Evolutionary conservation across 1,140 invertebrate species (phyloP).

Genomic region (Drosophila kurseongensis): DNA sequence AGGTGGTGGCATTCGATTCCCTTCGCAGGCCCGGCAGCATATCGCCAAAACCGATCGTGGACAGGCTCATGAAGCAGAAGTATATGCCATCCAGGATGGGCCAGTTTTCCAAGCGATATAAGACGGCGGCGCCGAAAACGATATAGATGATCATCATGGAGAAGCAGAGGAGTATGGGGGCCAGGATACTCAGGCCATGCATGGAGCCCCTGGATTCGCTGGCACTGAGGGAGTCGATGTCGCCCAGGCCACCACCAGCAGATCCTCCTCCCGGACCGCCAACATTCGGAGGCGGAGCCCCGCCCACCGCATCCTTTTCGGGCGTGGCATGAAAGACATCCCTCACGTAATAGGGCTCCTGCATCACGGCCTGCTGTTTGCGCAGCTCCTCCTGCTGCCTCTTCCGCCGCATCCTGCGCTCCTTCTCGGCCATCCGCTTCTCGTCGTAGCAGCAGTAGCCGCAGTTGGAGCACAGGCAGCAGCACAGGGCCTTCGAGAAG

Average conservation of each 20-base stretch:
- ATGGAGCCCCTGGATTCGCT: constrained; percentile 90
- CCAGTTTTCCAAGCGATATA: constrained; percentile 95
- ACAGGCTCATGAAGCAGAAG: constrained; percentile 97
- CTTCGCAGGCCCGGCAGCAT: constrained; percentile 92
- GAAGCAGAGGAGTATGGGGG: constrained; percentile 91
- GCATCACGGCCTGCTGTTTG: constrained; percentile 89
- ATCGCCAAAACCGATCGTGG: constrained; percentile 96
- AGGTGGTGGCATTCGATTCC: constrained; percentile 88
- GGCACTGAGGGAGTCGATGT: constrained; percentile 89
- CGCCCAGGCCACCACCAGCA: constrained; percentile 46
- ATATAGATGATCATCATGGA: constrained; percentile 93
- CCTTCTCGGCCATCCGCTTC: constrained; percentile 91
- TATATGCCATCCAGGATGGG: constrained; percentile 95
- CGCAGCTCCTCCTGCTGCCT: constrained; percentile 90
- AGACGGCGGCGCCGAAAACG: constrained; percentile 93
- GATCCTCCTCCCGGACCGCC: not conserved
- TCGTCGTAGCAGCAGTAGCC: constrained; percentile 94
- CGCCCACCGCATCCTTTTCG: constrained; percentile 85
- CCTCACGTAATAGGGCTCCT: constrained; percentile 92
- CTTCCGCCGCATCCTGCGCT: constrained; percentile 90
- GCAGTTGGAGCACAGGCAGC: constrained; percentile 93
- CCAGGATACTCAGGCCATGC: constrained; percentile 90
- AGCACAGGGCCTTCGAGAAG: constrained; percentile 92
- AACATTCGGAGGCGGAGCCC: constrained; percentile 3
- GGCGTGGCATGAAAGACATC: constrained; percentile 86